Evolutionary conservation across 2,113 vertebrate genomes (phyloP), one percentile per base, ranked within the genome.

Genomic region (Piprites chloris): DNA sequence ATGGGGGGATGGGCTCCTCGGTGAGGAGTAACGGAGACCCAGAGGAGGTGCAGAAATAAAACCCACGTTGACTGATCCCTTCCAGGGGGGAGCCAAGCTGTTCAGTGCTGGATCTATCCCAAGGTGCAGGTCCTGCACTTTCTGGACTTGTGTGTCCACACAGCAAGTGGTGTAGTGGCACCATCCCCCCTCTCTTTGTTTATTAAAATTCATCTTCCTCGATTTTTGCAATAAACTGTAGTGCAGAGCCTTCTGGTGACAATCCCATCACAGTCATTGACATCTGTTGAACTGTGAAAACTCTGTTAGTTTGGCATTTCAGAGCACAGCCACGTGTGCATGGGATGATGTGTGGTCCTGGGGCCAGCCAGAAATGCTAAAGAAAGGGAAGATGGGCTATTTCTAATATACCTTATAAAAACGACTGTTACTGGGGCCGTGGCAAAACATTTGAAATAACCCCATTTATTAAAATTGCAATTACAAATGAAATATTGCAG

Each of bases 41-140:
- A 32, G 42, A 56, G 53, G 33, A 65, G 67, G 14, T 33, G 32
- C 9, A 33, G 59, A 18, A 73, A 37, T 69, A 20, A 90, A 89
- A 17, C 53, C 42, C 4, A 4, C 1, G 2, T 1, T 2, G 9
- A 4, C 33, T 26, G 5, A 2, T 53, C 55, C 44, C 28, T 10
- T 17, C 2, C 1, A 6, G 68, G 7, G 7, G 8, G 21, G 47
- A 67, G 10, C 23, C 2, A 0, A 53, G 17, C 27, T 23, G 15
- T 6, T 28, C 4, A 41, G n/a, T 65, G 85, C 55, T 16, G 23
- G 27, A 11, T 50, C 33, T 49, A 2, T 4, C 4, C 6, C 12
- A 61, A 12, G 2, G 1, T 16, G 39, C 44, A 16, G 53, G 22
- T 46, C 58, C 53, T 33, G 32, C 50, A 5, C 33, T 81, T 76